Conservation (phyloP, 2,113 vertebrate species). For the Callopanchax toddi region DNA sequence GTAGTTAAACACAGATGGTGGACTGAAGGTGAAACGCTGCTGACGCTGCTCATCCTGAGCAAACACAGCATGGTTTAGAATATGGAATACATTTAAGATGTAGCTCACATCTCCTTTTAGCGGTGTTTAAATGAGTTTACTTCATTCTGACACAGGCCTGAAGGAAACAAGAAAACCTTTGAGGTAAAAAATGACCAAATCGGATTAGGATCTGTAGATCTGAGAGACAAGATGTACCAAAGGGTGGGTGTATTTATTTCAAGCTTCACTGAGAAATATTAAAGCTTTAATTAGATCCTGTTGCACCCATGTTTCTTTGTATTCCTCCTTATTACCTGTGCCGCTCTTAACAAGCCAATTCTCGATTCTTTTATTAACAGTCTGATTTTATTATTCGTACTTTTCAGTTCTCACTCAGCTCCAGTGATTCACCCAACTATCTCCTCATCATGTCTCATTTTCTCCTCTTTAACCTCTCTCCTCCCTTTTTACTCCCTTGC, state of each 20-base stretch:
- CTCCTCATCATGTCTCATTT: conserved; percentile 12
- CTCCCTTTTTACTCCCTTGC: neutral
- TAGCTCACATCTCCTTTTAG: neutral
- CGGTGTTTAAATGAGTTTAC: neutral
- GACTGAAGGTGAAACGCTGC: neutral
- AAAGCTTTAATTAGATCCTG: conserved; percentile 36
- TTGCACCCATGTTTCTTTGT: conserved; percentile 14
- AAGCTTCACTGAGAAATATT: conserved; percentile 11
- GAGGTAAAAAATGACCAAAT: neutral
- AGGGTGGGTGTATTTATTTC: neutral
- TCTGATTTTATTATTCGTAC: conserved; percentile 2
- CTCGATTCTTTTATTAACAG: conserved; percentile 11
- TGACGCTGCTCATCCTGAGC: neutral
- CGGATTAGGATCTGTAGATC: conserved; percentile 7
- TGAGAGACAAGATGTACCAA: no score
- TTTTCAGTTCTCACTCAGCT: neutral
- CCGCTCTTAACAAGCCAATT: conserved; percentile 15
- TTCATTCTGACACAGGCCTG: no score
- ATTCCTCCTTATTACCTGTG: conserved; percentile 10
- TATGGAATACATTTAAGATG: neutral
- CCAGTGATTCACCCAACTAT: neutral
- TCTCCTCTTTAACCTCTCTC: neutral
- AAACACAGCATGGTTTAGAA: neutral
- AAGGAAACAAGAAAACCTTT: no score
- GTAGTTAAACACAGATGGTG: neutral